These are phyloP conservation scores for Chelonoidis abingdonii DNA, from an alignment of 2,113 vertebrate species.

Conservation along the genomic window DNA sequence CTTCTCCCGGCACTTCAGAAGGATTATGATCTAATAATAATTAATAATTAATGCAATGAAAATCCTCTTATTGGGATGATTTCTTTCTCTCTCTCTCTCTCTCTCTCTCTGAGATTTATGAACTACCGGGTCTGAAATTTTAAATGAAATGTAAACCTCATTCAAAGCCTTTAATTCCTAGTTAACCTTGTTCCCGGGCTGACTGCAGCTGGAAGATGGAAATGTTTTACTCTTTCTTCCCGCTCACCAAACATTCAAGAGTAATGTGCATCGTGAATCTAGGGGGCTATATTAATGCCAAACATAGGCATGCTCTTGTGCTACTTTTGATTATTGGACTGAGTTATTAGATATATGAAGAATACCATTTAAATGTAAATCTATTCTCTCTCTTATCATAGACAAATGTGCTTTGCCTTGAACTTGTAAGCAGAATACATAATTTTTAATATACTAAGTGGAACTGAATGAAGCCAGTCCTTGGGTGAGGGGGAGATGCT, in stretches of 20 bases:
- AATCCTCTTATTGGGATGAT: accelerated
- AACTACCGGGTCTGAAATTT: background rate
- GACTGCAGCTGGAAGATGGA: background rate
- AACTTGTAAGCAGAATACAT: conserved; percentile 57
- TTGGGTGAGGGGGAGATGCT: background rate
- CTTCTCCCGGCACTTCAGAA: background rate
- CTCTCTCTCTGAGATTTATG: background rate
- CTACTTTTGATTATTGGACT: conserved; percentile 53
- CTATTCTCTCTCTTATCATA: conserved; percentile 21
- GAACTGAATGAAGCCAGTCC: conserved; percentile 39
- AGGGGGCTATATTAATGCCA: background rate
- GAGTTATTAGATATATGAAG: conserved; percentile 53
- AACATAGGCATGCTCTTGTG: background rate
- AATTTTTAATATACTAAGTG: conserved; percentile 23
- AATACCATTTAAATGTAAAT: conserved; percentile 67
- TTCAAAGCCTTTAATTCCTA: background rate
- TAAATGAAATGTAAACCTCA: background rate
- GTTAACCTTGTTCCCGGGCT: background rate
- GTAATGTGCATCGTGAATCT: background rate
- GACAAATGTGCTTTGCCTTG: conserved; percentile 56
- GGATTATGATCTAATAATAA: background rate
- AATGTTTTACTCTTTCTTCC: background rate
- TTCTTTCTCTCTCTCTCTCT: background rate
- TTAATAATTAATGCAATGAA: background rate
- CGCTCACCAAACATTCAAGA: background rate